These are phyloP conservation scores for Thripadectes ignobilis DNA, from an alignment of 2,797 vertebrate genomes.

Conservation along the genomic window DNA sequence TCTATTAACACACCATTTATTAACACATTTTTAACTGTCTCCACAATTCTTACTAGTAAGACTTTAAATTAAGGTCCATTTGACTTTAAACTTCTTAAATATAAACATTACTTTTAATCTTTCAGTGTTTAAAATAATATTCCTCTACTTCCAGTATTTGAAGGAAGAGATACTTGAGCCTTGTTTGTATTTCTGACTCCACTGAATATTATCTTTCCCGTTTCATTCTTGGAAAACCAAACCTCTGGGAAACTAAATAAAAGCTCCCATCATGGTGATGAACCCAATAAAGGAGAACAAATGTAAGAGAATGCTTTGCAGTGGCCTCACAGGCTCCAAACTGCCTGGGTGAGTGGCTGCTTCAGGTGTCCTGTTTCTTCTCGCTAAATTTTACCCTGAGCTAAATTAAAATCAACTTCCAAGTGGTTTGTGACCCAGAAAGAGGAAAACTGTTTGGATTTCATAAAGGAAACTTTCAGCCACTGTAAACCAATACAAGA, in stretches of 20 bases:
- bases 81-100: background rate
- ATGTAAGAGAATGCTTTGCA: background rate
- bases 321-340: background rate
- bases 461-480: background rate
- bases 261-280: background rate
- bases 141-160: background rate
- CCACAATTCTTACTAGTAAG: background rate
- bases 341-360: background rate
- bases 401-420: background rate
- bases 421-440: background rate
- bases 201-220: background rate
- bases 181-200: background rate
- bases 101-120: background rate
- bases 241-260: background rate
- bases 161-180: background rate
- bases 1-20: background rate
- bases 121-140: background rate
- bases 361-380: background rate
- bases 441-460: background rate
- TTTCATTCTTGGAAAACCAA: background rate
- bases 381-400: background rate
- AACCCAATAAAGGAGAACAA: background rate
- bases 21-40: background rate
- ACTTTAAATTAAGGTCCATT: background rate
- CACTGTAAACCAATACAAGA: background rate